phyloP scores from a whole-genome alignment of 1,140 invertebrate genomes.

The Temnothorax nylanderi region DNA sequence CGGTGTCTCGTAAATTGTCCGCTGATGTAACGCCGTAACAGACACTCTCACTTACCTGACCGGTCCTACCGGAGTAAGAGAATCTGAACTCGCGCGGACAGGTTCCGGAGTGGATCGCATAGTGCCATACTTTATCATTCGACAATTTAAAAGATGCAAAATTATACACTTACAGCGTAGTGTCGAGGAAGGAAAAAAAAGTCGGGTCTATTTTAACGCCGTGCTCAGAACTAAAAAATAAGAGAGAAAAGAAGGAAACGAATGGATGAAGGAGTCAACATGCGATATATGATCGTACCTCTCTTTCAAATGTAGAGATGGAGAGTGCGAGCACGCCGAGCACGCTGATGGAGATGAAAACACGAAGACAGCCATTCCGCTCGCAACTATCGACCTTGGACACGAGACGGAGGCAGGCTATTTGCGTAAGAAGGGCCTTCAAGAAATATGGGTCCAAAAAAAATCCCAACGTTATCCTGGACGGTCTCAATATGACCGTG shows the following conservation, averaged over 20 bases:
- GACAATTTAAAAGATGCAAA: background rate
- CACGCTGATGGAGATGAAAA: constrained; percentile 82
- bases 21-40: constrained; percentile 25
- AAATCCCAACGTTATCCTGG: constrained; percentile 94
- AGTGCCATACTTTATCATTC: background rate
- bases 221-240: background rate
- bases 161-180: background rate
- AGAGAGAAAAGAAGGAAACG: background rate
- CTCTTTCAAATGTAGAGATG: constrained; percentile 70
- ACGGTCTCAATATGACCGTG: constrained; percentile 95
- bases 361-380: constrained; percentile 82
- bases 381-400: constrained; percentile 91
- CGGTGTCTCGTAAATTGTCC: background rate
- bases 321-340: constrained; percentile 69
- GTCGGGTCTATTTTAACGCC: background rate
- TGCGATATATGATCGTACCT: background rate
- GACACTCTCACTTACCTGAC: constrained; percentile 33
- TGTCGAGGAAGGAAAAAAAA: background rate
- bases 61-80: background rate
- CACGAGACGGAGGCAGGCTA: constrained; percentile 91
- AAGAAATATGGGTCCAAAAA: constrained; percentile 94
- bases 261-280: background rate
- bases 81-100: background rate
- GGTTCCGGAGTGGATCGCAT: background rate
- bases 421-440: constrained; percentile 92